phyloP scores from a whole-genome alignment of 2,797 vertebrate species.

The Threskiornis aethiopicus region DNA sequence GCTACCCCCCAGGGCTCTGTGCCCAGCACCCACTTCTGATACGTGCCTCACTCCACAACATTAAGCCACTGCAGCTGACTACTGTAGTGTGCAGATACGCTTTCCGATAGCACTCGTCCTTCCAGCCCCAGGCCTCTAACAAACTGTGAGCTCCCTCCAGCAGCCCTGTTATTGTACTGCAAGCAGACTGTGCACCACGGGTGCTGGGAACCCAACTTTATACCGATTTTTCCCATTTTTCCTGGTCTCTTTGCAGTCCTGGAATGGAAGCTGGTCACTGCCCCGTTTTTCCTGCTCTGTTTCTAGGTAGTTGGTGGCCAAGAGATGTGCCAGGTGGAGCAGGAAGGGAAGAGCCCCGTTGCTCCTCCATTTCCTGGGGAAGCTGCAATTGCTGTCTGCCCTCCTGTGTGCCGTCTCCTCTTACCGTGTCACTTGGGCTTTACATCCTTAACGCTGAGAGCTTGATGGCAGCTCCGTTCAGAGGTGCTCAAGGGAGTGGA shows the following conservation, averaged over 20 bases:
- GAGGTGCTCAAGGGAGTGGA: neutral
- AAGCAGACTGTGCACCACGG: neutral
- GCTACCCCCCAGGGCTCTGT: neutral
- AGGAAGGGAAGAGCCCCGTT: neutral
- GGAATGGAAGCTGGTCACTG: neutral
- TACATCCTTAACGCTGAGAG: neutral
- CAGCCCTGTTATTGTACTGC: neutral
- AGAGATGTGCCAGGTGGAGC: neutral
- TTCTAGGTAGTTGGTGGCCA: neutral
- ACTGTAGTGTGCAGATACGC: neutral
- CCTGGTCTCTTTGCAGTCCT: neutral
- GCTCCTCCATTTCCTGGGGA: neutral
- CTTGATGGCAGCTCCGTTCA: neutral
- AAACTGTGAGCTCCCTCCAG: conserved; percentile 46
- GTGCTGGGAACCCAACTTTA: neutral
- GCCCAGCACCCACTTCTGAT: neutral
- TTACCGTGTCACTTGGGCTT: neutral
- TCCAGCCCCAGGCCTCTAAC: neutral
- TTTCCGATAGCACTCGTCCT: neutral
- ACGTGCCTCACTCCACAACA: neutral
- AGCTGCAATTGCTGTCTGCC: neutral
- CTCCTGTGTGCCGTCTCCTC: neutral
- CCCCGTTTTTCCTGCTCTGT: neutral
- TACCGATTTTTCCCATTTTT: neutral
- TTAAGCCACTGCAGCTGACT: neutral